Conservation (phyloP, 2,797 vertebrate genomes). For the Borostomias antarcticus region DNA sequence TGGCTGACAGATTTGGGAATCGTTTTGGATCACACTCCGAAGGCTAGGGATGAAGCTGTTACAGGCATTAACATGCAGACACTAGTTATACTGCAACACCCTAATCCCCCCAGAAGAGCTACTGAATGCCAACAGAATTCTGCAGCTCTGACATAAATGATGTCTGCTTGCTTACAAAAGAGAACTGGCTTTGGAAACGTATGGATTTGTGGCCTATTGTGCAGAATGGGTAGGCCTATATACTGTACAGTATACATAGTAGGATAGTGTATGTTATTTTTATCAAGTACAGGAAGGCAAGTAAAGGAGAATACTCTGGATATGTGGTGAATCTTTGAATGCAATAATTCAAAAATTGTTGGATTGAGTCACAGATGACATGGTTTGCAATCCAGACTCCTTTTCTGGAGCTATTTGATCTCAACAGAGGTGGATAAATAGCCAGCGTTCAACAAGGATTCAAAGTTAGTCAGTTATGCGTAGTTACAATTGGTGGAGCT, state of each 20-base stretch:
- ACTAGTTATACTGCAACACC: constrained; percentile 57
- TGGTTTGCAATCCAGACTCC: constrained; percentile 27
- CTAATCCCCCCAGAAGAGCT: constrained; percentile 70
- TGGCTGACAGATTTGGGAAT: constrained; percentile 70
- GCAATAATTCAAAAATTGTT: not conserved
- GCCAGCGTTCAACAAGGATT: constrained; percentile 69
- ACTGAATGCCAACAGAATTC: constrained; percentile 40
- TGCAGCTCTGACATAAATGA: constrained; percentile 34
- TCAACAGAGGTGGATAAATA: constrained; percentile 63
- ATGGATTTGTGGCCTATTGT: constrained; percentile 32
- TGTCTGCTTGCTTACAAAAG: constrained; percentile 50
- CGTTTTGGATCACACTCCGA: constrained; percentile 48
- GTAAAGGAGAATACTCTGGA: not conserved
- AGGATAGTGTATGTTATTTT: too few species aligned
- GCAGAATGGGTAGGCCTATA: constrained; percentile 7
- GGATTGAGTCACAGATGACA: not conserved
- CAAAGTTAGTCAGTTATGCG: constrained; percentile 76
- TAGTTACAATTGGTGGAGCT: constrained; percentile 80
- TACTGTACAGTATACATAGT: not conserved
- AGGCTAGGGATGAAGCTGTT: constrained; percentile 46
- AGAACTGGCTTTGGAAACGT: constrained; percentile 34
- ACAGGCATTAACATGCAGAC: constrained; percentile 61
- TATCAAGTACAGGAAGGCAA: not conserved
- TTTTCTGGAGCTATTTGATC: constrained; percentile 33
- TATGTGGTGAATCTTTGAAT: not conserved